phyloP scores from a whole-genome alignment of 2,113 vertebrate species.

The Zosterops japonicus region DNA sequence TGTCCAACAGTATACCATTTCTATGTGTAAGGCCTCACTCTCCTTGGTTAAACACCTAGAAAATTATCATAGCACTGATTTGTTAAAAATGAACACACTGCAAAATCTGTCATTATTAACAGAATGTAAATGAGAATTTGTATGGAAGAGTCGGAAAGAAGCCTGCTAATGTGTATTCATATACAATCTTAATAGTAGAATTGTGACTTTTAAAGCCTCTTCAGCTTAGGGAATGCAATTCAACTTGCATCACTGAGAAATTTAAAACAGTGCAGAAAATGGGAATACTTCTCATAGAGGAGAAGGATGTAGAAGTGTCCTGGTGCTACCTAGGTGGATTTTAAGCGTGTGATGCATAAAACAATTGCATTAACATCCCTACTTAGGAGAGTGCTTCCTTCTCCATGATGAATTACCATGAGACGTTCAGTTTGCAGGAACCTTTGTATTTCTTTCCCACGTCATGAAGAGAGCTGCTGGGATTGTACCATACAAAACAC shows the following conservation, averaged over 20 bases:
- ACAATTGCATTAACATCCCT: not conserved
- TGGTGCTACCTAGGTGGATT: not conserved
- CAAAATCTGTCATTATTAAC: not conserved
- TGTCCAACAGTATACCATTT: not conserved
- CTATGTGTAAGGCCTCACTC: not conserved
- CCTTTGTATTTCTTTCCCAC: not conserved
- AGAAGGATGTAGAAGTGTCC: not conserved
- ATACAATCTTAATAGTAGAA: not conserved
- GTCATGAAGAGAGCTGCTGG: not conserved
- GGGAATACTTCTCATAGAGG: not conserved
- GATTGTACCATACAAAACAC: not conserved
- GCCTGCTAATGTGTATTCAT: rapidly evolving
- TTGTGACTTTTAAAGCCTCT: not conserved
- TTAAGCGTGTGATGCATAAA: not conserved
- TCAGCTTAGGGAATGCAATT: not conserved
- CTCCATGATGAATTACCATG: not conserved
- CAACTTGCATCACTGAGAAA: not conserved
- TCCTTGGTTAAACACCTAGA: not conserved
- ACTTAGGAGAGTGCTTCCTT: not conserved
- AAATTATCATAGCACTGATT: not conserved
- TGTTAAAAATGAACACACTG: not conserved
- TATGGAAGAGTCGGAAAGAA: not conserved
- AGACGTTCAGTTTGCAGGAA: not conserved
- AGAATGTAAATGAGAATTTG: not conserved
- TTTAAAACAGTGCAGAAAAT: not conserved